Evolutionary conservation across 1,140 invertebrate genomes (phyloP).

Genomic region (Drosophila virilis): DNA sequence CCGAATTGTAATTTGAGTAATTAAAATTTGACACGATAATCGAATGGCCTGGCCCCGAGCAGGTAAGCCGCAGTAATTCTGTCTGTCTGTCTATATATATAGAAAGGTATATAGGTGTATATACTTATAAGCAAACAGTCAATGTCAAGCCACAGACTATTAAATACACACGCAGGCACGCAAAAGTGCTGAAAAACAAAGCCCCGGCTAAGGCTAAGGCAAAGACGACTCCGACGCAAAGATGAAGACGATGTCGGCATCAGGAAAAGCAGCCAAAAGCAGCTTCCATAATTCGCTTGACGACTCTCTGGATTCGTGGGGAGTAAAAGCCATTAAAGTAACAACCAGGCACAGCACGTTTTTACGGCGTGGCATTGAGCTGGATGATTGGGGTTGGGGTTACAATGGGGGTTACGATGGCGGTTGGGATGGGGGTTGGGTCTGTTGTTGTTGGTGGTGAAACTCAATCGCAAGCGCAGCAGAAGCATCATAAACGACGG

Average conservation of each 20-base stretch:
- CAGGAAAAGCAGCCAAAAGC: slow-evolving; percentile 18
- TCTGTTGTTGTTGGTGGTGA: slow-evolving; percentile 16
- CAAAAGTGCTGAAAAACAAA: slow-evolving; percentile 80
- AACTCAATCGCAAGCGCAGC: slow-evolving; percentile 80
- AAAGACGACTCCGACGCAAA: slow-evolving; percentile 10
- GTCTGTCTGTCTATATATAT: slow-evolving; percentile 31
- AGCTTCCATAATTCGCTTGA: slow-evolving; percentile 80
- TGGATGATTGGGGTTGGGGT: not conserved
- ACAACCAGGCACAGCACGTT: slow-evolving; percentile 81
- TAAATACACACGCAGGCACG: slow-evolving; percentile 81
- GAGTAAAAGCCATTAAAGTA: slow-evolving; percentile 81
- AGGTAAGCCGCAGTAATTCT: slow-evolving; percentile 15
- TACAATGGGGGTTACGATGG: no score
- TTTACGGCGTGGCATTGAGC: slow-evolving; percentile 65
- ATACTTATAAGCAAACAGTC: slow-evolving; percentile 59
- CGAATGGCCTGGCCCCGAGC: slow-evolving; percentile 42
- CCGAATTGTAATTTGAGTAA: slow-evolving; percentile 78
- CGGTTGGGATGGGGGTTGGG: not conserved
- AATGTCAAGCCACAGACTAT: slow-evolving; percentile 81
- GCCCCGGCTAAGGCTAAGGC: slow-evolving; percentile 28
- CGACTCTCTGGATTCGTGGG: slow-evolving; percentile 71
- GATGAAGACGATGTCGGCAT: slow-evolving; percentile 26
- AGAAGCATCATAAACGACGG: slow-evolving; percentile 80
- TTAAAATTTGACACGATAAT: slow-evolving; percentile 82
- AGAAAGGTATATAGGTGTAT: slow-evolving; percentile 36